A percentile compares a stretch with the other conserved stretches of the same genome.
Evolutionary conservation across 2,888 invertebrate species (phyloP).

Genomic region (Gibbula magus): DNA sequence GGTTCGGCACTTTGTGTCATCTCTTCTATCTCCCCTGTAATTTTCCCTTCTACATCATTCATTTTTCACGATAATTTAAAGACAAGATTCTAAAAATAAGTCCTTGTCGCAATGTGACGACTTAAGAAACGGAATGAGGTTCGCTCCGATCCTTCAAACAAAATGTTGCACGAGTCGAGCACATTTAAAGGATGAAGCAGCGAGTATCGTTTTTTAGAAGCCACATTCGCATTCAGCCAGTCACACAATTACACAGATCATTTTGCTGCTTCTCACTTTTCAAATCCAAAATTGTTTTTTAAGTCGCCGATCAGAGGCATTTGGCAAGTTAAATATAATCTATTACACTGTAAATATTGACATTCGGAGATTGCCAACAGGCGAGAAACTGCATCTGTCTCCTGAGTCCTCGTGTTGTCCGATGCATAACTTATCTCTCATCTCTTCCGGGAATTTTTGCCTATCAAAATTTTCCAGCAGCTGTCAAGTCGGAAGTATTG

Average conservation of each 20-base stretch:
- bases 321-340: conserved; percentile 16
- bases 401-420: not conserved
- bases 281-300: not conserved
- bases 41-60: not conserved
- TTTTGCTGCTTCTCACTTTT: conserved; percentile 1
- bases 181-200: too few relatives aligned
- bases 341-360: conserved; percentile 11
- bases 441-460: not conserved
- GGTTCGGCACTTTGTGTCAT: not conserved
- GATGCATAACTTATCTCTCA: conserved; percentile 2
- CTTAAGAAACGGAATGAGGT: too few relatives aligned
- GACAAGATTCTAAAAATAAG: too few relatives aligned
- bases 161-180: too few relatives aligned
- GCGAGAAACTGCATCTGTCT: not conserved
- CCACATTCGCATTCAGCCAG: not conserved
- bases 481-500: not conserved
- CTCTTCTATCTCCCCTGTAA: not conserved
- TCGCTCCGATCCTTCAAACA: too few relatives aligned
- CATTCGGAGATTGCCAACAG: not conserved
- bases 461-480: conserved; percentile 21
- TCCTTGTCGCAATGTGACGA: too few relatives aligned
- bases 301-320: not conserved
- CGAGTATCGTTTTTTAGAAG: too few relatives aligned
- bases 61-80: not conserved
- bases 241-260: not conserved